These are phyloP conservation scores for Semaprochilodus insignis DNA, from an alignment of 2,797 vertebrate species.

Conservation along the genomic window DNA sequence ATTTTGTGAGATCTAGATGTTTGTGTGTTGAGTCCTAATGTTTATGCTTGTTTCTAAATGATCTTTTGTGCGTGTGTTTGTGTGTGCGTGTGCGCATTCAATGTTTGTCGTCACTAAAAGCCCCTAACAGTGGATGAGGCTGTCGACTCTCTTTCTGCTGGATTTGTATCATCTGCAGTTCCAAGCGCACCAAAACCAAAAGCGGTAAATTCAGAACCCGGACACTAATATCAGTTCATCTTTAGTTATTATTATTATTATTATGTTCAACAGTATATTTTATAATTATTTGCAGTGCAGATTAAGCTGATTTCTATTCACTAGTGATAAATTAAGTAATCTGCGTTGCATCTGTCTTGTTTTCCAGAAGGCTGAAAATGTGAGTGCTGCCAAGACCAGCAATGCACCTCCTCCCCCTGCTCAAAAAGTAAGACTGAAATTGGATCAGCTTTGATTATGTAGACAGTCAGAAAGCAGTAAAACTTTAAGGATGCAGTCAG, in stretches of 20 bases:
- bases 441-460: neutral
- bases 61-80: neutral
- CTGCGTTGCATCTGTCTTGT: neutral
- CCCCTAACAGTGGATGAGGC: conserved; percentile 75
- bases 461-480: neutral
- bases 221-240: neutral
- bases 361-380: conserved; percentile 55
- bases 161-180: conserved; percentile 66
- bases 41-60: neutral
- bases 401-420: conserved; percentile 65
- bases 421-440: conserved; percentile 55
- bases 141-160: conserved; percentile 72
- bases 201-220: conserved; percentile 48
- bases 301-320: neutral
- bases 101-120: conserved; percentile 38
- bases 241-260: no score
- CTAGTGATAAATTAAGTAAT: neutral
- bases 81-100: neutral
- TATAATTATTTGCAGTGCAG: neutral
- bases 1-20: neutral
- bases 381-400: conserved; percentile 59
- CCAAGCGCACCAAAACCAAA: conserved; percentile 62
- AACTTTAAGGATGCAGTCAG: neutral
- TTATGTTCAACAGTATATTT: neutral
- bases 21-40: neutral